Base-by-base conservation (phyloP, 2,797 vertebrate genomes). In the Alcedo atthis region DNA sequence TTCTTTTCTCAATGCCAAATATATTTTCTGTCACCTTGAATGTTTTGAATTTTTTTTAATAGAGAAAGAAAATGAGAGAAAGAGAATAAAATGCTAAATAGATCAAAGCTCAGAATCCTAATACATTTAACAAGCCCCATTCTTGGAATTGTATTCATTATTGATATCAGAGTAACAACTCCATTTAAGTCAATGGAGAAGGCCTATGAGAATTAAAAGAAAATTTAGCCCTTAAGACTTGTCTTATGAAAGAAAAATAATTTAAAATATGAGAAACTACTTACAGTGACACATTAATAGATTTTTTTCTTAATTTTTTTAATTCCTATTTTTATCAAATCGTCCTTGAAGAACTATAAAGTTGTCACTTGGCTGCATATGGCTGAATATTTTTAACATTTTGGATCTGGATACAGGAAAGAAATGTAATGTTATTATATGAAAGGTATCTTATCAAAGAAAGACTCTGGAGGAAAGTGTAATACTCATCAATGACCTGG, bases 141-240 rank as follows among this genome's bases (percentile, higher is more conserved):
- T 94, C 70, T 89, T 89, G 14, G 46, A 87, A 85, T 20, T 73
- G 8, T 77, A 13, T 82, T 94, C 28, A 35, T 70, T 90, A 59
- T 67, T 81, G 37, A 35, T 73, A 86, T 35, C 78, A 67, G 25
- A 91, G 26, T 81, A 76, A 91, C 49, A 82, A 77, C 69, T 85
- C 42, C 73, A 8, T 78, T 76, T 53, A 87, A 92, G 61, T 57
- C 53, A 82, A 3, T 54, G 48, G 22, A 90, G 16, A 18, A 58
- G 17, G 30, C 37, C 57, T 63, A 11, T 70, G 57, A 33, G 54
- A 84, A 92, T 80, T 42, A 57, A 69, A 86, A 80, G 22, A 74
- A 93, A 82, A 80, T 70, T 53, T 86, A 55, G 19, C 67, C 49
- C 9, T 57, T 64, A 63, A 86, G 15, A 8, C 10, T 76, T 46